These are phyloP conservation scores for Zaprionus bogoriensis DNA, from an alignment of 2,888 invertebrate species.

Conservation along the genomic window DNA sequence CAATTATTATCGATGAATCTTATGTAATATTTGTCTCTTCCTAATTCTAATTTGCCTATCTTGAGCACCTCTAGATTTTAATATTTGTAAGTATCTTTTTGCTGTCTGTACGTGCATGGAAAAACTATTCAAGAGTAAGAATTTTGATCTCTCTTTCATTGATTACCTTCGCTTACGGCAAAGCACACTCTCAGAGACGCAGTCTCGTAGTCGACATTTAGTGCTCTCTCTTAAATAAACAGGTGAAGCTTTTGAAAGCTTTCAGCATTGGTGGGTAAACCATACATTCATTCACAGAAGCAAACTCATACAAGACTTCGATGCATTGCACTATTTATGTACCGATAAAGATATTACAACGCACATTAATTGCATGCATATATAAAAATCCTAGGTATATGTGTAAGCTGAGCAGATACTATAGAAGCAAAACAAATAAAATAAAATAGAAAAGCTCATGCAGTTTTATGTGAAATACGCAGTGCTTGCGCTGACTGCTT, in stretches of 20 bases:
- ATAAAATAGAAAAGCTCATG: constrained; percentile 54
- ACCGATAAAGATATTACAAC: constrained; percentile 8
- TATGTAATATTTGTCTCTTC: too few relatives aligned
- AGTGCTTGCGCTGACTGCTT: constrained; percentile 32
- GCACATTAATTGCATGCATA: constrained; percentile 18
- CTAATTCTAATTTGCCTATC: too few relatives aligned
- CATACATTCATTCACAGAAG: constrained; percentile 79
- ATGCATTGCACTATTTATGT: too few relatives aligned
- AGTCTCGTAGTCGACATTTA: constrained; percentile 6
- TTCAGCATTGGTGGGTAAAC: constrained; percentile 76
- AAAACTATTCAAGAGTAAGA: too few relatives aligned
- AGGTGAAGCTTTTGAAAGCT: constrained; percentile 48
- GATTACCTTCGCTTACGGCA: too few relatives aligned
- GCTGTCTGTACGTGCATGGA: too few relatives aligned
- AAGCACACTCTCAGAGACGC: too few relatives aligned
- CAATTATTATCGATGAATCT: too few relatives aligned
- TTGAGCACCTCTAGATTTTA: too few relatives aligned
- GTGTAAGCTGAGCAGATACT: background rate
- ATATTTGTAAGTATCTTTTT: too few relatives aligned
- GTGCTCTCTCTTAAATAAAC: constrained; percentile 13
- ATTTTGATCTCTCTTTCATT: too few relatives aligned
- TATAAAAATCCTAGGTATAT: background rate
- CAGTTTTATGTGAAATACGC: constrained; percentile 39
- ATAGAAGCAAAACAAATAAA: constrained; percentile 35
- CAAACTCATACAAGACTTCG: constrained; percentile 41